Conservation (phyloP, 2,888 invertebrate genomes). For the Chrysolina oricalcia region DNA sequence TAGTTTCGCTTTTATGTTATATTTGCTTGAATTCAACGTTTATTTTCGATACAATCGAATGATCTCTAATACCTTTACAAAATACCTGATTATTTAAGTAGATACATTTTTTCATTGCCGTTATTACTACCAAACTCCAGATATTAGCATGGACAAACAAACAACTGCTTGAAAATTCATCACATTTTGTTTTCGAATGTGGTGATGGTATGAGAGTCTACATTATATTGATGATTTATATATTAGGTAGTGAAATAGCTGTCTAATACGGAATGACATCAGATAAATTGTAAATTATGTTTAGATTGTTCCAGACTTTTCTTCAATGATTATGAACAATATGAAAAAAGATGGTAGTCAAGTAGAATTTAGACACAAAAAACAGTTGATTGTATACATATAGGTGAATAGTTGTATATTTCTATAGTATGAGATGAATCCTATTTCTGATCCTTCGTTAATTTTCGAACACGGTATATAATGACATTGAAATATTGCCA, state of each 20-base stretch:
- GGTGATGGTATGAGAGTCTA: background rate
- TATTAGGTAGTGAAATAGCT: too few relatives aligned
- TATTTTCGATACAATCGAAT: too few relatives aligned
- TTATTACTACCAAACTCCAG: background rate
- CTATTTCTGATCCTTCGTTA: too few relatives aligned
- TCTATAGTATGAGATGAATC: background rate
- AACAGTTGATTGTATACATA: background rate
- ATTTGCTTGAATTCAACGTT: too few relatives aligned
- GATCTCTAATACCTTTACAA: too few relatives aligned
- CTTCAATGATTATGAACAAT: background rate
- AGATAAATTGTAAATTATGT: background rate
- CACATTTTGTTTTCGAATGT: background rate
- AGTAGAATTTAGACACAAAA: background rate
- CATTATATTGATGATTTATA: background rate
- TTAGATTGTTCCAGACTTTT: background rate
- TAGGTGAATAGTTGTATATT: slow-evolving; percentile 2
- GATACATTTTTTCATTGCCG: too few relatives aligned
- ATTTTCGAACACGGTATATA: too few relatives aligned
- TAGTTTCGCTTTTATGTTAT: too few relatives aligned
- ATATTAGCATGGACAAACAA: background rate
- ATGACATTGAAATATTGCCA: background rate
- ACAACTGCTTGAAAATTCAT: too few relatives aligned
- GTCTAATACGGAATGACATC: too few relatives aligned
- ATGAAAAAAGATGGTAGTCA: background rate
- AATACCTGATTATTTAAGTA: too few relatives aligned